Evolutionary conservation across 1,140 invertebrate genomes (phyloP).

Genomic region (Oreohelix idahoensis): DNA sequence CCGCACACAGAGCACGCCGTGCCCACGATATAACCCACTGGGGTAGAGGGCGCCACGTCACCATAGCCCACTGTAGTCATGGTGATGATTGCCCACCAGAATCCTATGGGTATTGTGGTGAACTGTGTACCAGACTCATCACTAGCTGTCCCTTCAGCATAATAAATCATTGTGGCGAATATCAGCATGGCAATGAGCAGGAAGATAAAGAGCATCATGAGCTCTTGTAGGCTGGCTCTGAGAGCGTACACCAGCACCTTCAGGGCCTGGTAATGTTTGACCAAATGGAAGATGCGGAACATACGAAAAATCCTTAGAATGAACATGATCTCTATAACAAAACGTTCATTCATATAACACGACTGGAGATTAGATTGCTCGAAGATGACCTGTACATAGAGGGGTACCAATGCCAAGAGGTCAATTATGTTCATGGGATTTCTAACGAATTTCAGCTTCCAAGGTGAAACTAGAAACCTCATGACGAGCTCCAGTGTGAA

Average conservation of each 20-base stretch:
- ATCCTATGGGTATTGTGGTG: conserved; percentile 71
- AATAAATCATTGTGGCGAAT: conserved; percentile 97
- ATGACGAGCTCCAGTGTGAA: conserved; percentile 74
- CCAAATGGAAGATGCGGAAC: conserved; percentile 70
- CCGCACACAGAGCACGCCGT: conserved; percentile 49
- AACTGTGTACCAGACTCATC: conserved; percentile 49
- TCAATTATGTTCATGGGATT: conserved; percentile 75
- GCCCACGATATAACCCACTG: conserved; percentile 76
- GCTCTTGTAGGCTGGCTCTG: conserved; percentile 68
- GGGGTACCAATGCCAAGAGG: conserved; percentile 73
- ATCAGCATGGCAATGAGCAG: conserved; percentile 97
- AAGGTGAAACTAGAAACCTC: conserved; percentile 72
- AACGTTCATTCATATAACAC: conserved; percentile 63
- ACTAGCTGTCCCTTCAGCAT: conserved; percentile 84
- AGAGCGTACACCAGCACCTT: conserved; percentile 69
- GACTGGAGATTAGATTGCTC: conserved; percentile 52
- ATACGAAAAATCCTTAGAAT: conserved; percentile 69
- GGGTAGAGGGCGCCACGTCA: conserved; percentile 65
- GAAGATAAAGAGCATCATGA: conserved; percentile 91
- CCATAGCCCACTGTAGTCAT: conserved; percentile 76
- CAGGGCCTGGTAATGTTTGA: conserved; percentile 69
- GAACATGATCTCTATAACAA: conserved; percentile 67
- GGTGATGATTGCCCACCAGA: conserved; percentile 77
- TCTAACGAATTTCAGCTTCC: conserved; percentile 71
- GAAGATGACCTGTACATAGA: conserved; percentile 69